Base-by-base conservation (phyloP, 2,888 invertebrate genomes). In the Scaptomyza tumidula region DNA sequence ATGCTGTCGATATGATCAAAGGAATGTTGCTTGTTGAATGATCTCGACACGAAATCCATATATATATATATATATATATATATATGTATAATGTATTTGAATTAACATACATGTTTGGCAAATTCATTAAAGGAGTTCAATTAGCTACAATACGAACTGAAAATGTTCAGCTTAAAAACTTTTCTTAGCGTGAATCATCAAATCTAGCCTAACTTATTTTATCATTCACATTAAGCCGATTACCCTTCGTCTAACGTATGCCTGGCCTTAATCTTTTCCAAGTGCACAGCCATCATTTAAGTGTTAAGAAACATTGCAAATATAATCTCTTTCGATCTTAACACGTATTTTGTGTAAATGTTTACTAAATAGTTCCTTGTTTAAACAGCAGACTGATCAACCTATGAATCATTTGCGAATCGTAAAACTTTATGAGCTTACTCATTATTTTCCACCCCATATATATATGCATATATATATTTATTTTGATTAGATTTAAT, bases 351-450 rank as follows among this genome's bases (percentile, higher is more conserved):
- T 33, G 33, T 33, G 33, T 45, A n/a, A 56, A 66, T 55, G 57
- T 19, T 70, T 50, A 24, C 65, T 52, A 49, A 73, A 43, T 61
- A 70, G 70, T 74, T 73, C 74, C 73, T 65, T 35, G 74, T 73
- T 65, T 48, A 31, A 49, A 69, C 35, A 49, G 45, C 37, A 16
- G 55, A n/a, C 66, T 74, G 60, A 61, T 65, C 57, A 27, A 33
- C 10, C 43, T n/a, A 11, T 74, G 74, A 74, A 53, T 74, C 74
- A 74, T 71, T 35, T 9, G 39, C 16, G 27, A 61, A 60, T 57
- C 53, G 48, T 33, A 56, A 56, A 14, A 14, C 56, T 41, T 16
- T 27, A 55, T 58, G 27, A 54, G 61, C 44, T 59, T 59, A 61
- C 58, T 74, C 73, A 73, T 70, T 65, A 39, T 39, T 39, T 39